phyloP scores from a whole-genome alignment of 2,797 vertebrate species.

The Gymnothorax javanicus region DNA sequence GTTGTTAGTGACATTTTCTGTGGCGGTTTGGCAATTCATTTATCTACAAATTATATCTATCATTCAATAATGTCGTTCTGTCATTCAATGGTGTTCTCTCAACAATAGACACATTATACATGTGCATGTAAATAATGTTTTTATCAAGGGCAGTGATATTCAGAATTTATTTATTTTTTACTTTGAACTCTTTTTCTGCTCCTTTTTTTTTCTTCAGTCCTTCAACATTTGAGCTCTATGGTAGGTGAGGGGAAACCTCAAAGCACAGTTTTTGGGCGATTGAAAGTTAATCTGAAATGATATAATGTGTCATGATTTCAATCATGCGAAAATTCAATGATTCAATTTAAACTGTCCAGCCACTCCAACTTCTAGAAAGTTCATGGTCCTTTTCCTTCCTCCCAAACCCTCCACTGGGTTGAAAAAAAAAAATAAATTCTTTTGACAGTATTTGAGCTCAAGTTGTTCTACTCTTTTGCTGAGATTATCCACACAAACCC shows the following conservation, averaged over 20 bases:
- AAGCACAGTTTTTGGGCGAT: neutral
- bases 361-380: neutral
- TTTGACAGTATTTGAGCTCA: neutral
- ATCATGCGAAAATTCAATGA: neutral
- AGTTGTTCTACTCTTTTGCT: neutral
- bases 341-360: neutral
- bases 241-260: neutral
- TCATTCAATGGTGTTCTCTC: neutral
- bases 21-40: neutral
- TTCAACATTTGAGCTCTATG: neutral
- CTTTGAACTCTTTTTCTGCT: neutral
- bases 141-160: neutral
- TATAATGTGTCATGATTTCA: neutral
- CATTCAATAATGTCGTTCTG: too few relatives aligned
- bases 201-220: neutral
- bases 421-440: too few relatives aligned
- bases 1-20: too few relatives aligned
- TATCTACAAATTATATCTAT: too few relatives aligned
- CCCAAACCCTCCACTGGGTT: neutral
- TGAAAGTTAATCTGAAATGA: neutral
- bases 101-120: neutral
- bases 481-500: neutral
- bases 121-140: neutral
- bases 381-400: neutral
- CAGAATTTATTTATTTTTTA: neutral